Conservation (phyloP, 1,140 invertebrate species). For the Saccostrea glomerata region DNA sequence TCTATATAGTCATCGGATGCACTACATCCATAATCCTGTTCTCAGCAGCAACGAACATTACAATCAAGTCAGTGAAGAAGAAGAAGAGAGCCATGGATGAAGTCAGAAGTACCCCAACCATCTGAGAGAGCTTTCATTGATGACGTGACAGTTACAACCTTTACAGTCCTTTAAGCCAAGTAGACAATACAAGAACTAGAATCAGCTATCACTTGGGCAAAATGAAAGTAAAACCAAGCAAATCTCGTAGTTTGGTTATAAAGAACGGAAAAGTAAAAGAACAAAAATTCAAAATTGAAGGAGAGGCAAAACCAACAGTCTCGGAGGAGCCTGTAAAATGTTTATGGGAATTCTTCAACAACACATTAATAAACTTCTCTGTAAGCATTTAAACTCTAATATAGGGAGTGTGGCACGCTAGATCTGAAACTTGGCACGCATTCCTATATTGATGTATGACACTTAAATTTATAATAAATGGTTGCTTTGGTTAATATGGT, state of each 20-base stretch:
- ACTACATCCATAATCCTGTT: constrained; percentile 39
- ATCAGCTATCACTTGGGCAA: too few relatives aligned
- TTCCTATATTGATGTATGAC: too few relatives aligned
- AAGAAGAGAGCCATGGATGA: constrained; percentile 10
- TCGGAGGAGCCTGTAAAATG: too few relatives aligned
- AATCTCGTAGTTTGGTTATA: constrained; percentile 32
- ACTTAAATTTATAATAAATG: too few relatives aligned
- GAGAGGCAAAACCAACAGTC: not conserved
- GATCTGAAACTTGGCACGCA: too few relatives aligned
- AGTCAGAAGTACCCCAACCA: not conserved
- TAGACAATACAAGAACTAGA: too few relatives aligned
- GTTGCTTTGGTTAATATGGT: too few relatives aligned
- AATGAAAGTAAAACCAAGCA: constrained; percentile 44
- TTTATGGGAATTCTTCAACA: too few relatives aligned
- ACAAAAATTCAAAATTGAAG: constrained; percentile 33
- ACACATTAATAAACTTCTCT: constrained; percentile 14
- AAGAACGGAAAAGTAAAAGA: constrained; percentile 44
- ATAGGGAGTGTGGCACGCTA: too few relatives aligned
- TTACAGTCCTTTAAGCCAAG: too few relatives aligned
- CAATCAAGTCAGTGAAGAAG: too few relatives aligned
- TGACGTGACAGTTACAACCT: constrained; percentile 47
- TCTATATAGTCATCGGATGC: constrained; percentile 11
- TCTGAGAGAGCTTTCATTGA: constrained; percentile 50
- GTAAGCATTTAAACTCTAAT: too few relatives aligned
- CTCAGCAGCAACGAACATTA: not conserved